Base-by-base conservation (phyloP, 2,113 vertebrate genomes). In the Amphiprion percula region DNA sequence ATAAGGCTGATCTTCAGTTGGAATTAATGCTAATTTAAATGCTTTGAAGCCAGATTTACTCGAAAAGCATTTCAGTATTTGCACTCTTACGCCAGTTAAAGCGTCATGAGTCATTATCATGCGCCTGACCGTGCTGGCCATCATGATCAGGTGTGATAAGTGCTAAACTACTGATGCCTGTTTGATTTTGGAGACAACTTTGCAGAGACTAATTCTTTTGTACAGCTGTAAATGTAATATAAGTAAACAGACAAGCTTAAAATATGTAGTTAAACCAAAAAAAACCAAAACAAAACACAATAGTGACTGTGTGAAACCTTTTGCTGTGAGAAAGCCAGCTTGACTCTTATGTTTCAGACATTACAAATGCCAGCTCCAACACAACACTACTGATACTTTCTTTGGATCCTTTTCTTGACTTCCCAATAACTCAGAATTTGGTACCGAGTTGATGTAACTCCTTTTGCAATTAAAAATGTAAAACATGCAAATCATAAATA, bases 11-110 rank as follows among this genome's bases (percentile, higher is more conserved):
- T 70, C 60, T 30, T 58, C 58, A 37, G 63, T 37, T 67, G 37
- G 60, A 81, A 78, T 74, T 39, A 12, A 41, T 79, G 71, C 65
- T 61, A 81, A 64, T n/a, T 80, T n/a, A 77, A 79, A 77, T 56
- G 61, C 56, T 79, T 61, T 66, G 58, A 77, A 67, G 71, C 28
- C 72, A 77, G 53, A 61, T 73, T 87, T 81, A 71, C 56, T 77
- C 23, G 17, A 2, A 1, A 55, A 71, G 56, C 33, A 61, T 44
- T 3, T 44, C 41, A 44, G 41, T 44, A 10, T 44, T 12, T 44
- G 41, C 11, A 44, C 41, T 44, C 41, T 44, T 14, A 44, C 41
- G 15, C 33, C 58, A 41, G 41, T 11, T 59, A 59, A 49, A 71
- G 37, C 68, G 0, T 44, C 41, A 44, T 44, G 41, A 44, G 41